Evolutionary conservation across 1,140 invertebrate species (phyloP), one percentile per base, ranked within the genome.

Genomic region (Cyclargus thomasi): DNA sequence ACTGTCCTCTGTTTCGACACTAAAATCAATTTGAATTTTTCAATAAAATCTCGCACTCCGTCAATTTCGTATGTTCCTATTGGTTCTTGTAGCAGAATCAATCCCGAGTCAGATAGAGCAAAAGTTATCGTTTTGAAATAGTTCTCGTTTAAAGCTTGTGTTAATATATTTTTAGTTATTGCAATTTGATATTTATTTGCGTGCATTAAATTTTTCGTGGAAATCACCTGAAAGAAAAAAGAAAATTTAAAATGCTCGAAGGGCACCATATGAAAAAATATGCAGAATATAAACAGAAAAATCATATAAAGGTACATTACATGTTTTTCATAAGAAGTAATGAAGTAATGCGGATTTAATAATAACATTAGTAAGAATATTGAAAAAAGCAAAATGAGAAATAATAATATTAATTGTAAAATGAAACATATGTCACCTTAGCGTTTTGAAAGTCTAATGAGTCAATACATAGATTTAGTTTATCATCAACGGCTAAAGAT

Each of bases 1-100:
- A 88, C 90, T n/a, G 92, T 91, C 7, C 83, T 74, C 74, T 93
- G 93, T 70, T 93, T 92, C n/a, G 86, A 91, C 2, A 93, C 87
- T 0, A 91, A 57, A 2, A 86, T 72, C 0, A 96, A 86, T 11
- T 91, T 92, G 2, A 86, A 47, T 16, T 47, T 47, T 47, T 47
- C 82, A 23, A 82, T 71, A 36, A 91, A 74, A 39, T 93, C 76
- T 5, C 83, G 70, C 0, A 78, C 74, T 47, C 90, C 79, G 17
- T 82, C 82, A 59, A 84, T 82, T 73, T 93, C 92, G 17, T 94
- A 84, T 14, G 88, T 86, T 8, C 91, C 91, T 55, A 85, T 81
- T 6, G 92, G 91, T 90, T 97, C 96, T 81, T 97, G 93, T 6
- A 96, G 84, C 53, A 98, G 87, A 1, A 97, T 70, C 79, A 97